Evolutionary conservation across 1,140 invertebrate species (phyloP).

Genomic region (Tetragnatha versicolor): DNA sequence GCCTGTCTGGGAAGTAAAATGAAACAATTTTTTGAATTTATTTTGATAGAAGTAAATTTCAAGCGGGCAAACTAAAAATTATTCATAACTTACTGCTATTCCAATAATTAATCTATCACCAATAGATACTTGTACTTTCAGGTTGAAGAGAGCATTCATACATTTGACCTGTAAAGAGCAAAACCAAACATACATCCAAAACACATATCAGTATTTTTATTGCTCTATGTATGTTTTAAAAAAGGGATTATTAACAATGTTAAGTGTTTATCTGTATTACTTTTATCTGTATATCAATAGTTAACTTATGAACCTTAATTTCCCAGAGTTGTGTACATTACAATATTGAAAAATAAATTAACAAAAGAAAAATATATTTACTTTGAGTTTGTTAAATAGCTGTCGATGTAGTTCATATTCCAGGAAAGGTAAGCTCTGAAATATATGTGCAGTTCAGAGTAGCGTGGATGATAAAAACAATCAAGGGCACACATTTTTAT

Average conservation of each 20-base stretch:
- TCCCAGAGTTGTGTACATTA: neutral
- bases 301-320: too few relatives aligned
- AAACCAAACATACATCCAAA: neutral
- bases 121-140: constrained; percentile 83
- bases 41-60: neutral
- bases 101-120: constrained; percentile 87
- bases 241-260: neutral
- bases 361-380: constrained; percentile 61
- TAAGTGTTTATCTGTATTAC: neutral
- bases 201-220: too few relatives aligned
- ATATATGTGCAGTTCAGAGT: neutral
- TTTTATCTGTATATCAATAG: too few relatives aligned
- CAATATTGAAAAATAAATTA: neutral
- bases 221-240: too few relatives aligned
- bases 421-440: constrained; percentile 79
- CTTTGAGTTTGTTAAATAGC: constrained; percentile 87
- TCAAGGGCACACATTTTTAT: neutral
- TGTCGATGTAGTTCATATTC: constrained; percentile 95
- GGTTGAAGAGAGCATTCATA: constrained; percentile 90
- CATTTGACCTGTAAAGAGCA: constrained; percentile 71
- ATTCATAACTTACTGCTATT: constrained; percentile 72
- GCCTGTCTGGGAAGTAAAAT: constrained; percentile 70
- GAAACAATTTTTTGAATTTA: constrained; percentile 13
- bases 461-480: neutral
- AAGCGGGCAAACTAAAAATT: neutral